These are phyloP conservation scores for Limnephilus auricula DNA, from an alignment of 2,888 invertebrate genomes.

Conservation along the genomic window DNA sequence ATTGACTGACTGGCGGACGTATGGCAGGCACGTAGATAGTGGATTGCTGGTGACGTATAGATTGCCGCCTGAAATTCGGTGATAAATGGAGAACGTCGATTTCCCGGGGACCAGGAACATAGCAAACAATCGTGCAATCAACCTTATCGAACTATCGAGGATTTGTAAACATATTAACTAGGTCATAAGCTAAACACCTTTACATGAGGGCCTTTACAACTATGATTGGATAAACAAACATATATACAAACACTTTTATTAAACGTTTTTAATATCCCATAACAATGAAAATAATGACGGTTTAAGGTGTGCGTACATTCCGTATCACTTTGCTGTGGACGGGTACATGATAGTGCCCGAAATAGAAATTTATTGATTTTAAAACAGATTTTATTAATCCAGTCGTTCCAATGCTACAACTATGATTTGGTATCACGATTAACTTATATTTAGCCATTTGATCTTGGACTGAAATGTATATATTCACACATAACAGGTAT, in stretches of 20 bases:
- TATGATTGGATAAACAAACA: not conserved
- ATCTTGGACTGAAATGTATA: not conserved
- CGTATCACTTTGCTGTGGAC: not conserved
- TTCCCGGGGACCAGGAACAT: not conserved
- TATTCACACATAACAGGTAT: not conserved
- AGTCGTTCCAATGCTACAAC: not conserved
- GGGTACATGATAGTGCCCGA: not conserved
- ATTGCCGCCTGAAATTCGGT: conserved; percentile 14
- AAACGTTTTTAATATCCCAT: not conserved
- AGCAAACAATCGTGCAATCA: not conserved
- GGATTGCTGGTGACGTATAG: not conserved
- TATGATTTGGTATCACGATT: not conserved
- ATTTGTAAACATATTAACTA: not conserved
- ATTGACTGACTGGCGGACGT: conserved; percentile 47
- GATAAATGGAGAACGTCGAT: conserved; percentile 10
- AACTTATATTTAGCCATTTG: not conserved
- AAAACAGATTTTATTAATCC: not conserved
- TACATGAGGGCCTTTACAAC: not conserved
- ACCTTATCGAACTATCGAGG: not conserved
- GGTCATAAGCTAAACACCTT: not conserved
- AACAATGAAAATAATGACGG: not conserved
- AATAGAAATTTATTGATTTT: not conserved
- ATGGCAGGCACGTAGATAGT: conserved; percentile 29
- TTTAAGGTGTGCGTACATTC: not conserved
- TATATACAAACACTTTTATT: not conserved